phyloP scores from a whole-genome alignment of 2,797 vertebrate species.

The Alauda arvensis region DNA sequence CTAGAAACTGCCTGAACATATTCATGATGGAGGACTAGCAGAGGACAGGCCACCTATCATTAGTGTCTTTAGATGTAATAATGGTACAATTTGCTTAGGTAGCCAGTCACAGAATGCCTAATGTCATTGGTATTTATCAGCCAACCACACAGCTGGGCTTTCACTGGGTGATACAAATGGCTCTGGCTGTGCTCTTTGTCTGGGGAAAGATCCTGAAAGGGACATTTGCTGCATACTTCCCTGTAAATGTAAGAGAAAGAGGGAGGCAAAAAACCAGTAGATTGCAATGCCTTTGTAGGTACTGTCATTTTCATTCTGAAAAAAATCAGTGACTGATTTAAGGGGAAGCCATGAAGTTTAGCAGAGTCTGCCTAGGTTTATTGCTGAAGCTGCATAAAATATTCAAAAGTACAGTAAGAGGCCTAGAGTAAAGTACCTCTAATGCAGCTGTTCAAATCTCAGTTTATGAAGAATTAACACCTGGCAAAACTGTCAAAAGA shows the following conservation, averaged over 20 bases:
- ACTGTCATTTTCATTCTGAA: background rate
- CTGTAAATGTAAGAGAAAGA: background rate
- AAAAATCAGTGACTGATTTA: slow-evolving; percentile 2
- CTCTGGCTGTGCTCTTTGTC: background rate
- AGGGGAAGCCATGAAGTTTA: background rate
- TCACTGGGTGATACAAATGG: background rate
- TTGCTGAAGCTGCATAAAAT: slow-evolving; percentile 4
- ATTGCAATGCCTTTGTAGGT: background rate
- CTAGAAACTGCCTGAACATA: background rate
- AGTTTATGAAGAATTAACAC: slow-evolving; percentile 30
- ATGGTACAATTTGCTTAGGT: slow-evolving; percentile 5
- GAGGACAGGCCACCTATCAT: background rate
- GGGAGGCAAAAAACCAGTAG: background rate
- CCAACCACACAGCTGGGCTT: background rate
- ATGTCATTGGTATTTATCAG: slow-evolving; percentile 1
- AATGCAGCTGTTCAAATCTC: slow-evolving; percentile 6
- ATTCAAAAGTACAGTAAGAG: slow-evolving; percentile 1
- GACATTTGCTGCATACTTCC: background rate
- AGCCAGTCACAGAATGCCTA: background rate
- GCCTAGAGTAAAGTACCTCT: slow-evolving; percentile 2
- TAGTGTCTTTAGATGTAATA: slow-evolving; percentile 14
- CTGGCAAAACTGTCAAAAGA: background rate
- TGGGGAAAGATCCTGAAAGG: background rate
- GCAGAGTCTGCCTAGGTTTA: slow-evolving; percentile 5
- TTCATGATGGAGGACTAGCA: background rate